A percentile compares a stretch with the other conserved stretches of the same genome.
phyloP scores from a whole-genome alignment of 2,113 vertebrate species.

The Chaetorhynchus papuensis region DNA sequence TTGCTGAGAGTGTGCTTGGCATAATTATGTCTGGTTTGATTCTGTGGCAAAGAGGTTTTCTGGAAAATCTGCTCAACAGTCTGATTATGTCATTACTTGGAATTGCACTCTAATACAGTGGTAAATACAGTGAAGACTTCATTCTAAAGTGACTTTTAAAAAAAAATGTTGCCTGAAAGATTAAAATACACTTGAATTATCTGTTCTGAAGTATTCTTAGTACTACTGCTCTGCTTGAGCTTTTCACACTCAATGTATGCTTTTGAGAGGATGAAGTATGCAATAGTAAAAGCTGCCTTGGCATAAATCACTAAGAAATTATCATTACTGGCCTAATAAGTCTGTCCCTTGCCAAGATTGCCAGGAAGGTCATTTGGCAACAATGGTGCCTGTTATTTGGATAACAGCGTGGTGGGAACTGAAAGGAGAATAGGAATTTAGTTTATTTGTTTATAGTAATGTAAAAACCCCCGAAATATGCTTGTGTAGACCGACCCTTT shows the following conservation, averaged over 20 bases:
- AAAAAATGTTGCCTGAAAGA: background rate
- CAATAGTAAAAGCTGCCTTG: background rate
- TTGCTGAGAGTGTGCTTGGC: background rate
- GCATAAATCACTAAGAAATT: background rate
- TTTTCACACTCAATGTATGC: background rate
- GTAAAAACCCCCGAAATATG: background rate
- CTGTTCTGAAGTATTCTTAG: background rate
- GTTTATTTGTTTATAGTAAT: background rate
- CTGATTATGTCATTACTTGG: background rate
- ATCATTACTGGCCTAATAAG: background rate
- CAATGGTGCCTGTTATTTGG: background rate
- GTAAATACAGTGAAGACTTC: background rate
- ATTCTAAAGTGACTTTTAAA: background rate
- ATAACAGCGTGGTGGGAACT: background rate
- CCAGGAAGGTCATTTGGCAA: background rate
- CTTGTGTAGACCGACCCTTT: background rate
- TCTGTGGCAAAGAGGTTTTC: background rate
- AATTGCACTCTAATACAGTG: background rate
- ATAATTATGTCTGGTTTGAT: background rate
- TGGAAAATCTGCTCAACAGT: background rate
- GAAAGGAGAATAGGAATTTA: background rate
- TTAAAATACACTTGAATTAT: background rate
- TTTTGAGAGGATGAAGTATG: background rate
- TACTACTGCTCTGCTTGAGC: background rate
- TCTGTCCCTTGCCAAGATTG: background rate